Base-by-base conservation (phyloP, 2,797 vertebrate species). In the Lagodon rhomboides region DNA sequence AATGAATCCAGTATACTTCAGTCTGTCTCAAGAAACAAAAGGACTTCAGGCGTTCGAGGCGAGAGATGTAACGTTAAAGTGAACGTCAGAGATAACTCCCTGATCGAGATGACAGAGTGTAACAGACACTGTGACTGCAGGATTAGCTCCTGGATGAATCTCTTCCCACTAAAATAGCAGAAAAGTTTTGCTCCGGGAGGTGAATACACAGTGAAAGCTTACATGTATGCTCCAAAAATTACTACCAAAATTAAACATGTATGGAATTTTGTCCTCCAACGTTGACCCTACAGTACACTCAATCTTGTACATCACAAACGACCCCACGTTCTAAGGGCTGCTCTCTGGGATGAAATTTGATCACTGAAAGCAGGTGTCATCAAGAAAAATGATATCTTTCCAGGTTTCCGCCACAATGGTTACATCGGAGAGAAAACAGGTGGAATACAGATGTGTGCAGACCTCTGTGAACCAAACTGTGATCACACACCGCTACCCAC, bases 1-100 rank as follows among this genome's bases (percentile, higher is more conserved):
- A 69, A 55, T 44, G 49, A 65, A 68, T 17, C 46, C 25, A 67
- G 12, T n/a, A n/a, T 11, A 22, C 30, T 55, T 68, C 20, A 61
- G 25, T 17, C 43, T 10, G n/a, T 60, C 13, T 53, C 3, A 69
- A 50, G 25, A 69, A 63, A 71, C n/a, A 30, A 16, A 58, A 53
- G 9, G 6, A 55, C 50, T 11, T 27, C 10, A 65, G 53, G 4
- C 15, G 49, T 51, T 72, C 13, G 53, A 47, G n/a, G 20, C 25
- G 68, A 5, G 46, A 27, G 1, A 20, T 70, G 9, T 61, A 34
- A 63, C 66, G 10, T 47, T 15, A 51, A 43, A 60, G 12, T 7
- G 41, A 55, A 80, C 38, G 44, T 10, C 27, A 43, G 17, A 30
- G 8, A 23, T 59, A 55, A 43, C 15, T 3, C 18, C 30, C 44